Percentiles rank a stretch among this genome's conserved stretches.
phyloP scores from a whole-genome alignment of 2,888 invertebrate species.

The Macaria notata region DNA sequence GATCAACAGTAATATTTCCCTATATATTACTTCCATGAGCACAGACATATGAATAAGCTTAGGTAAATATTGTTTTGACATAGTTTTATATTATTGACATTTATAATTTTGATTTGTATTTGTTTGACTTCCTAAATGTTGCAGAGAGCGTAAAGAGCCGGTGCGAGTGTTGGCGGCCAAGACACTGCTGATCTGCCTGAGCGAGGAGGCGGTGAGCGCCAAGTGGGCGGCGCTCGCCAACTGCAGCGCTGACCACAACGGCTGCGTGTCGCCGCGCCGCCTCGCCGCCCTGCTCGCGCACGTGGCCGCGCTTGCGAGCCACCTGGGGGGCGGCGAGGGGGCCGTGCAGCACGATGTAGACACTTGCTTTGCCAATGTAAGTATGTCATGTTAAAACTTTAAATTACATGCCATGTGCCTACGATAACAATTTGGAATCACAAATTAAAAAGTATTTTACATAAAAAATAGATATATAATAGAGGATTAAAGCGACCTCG shows the following conservation, averaged over 20 bases:
- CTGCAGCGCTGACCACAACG: constrained; percentile 88
- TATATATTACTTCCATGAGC: too few species aligned
- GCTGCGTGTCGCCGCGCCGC: constrained; percentile 85
- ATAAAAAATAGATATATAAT: too few species aligned
- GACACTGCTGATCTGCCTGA: constrained; percentile 85
- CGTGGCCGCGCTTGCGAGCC: constrained; percentile 82
- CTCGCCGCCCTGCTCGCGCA: constrained; percentile 84
- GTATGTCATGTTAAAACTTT: not conserved
- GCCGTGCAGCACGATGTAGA: constrained; percentile 86
- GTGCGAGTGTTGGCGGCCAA: constrained; percentile 87
- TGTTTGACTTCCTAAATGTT: constrained; percentile 17
- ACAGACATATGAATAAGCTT: too few species aligned
- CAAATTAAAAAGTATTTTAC: too few species aligned
- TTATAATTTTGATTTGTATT: too few species aligned
- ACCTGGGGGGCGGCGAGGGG: constrained; percentile 83
- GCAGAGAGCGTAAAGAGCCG: constrained; percentile 83
- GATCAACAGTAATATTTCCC: too few species aligned
- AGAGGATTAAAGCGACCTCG: too few species aligned
- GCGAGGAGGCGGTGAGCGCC: constrained; percentile 84
- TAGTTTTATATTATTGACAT: too few species aligned
- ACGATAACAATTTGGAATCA: too few species aligned
- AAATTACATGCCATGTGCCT: too few species aligned
- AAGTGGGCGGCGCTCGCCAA: constrained; percentile 86
- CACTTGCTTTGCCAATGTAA: constrained; percentile 87
- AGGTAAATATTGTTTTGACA: too few species aligned